A percentile compares a stretch with the other conserved stretches of the same genome.
Evolutionary conservation across 2,113 vertebrate genomes (phyloP).

Genomic region (Xenopus borealis): DNA sequence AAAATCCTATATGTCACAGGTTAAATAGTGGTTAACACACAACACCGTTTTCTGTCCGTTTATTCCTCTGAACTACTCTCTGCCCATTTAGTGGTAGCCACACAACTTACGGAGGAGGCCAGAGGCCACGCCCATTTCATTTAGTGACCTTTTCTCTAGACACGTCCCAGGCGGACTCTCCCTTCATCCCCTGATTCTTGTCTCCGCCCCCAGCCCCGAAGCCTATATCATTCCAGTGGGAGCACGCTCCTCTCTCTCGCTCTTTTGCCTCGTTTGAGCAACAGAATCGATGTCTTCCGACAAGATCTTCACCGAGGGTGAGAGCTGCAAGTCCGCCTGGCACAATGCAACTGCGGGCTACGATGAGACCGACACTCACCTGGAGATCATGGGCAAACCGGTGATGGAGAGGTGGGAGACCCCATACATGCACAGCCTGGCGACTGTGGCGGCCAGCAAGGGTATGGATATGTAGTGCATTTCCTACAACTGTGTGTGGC

Average conservation of each 20-base stretch:
- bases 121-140: background rate
- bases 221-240: conserved; percentile 12
- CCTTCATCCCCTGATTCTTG: too few relatives aligned
- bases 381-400: conserved; percentile 94
- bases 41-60: too few relatives aligned
- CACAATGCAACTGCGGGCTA: conserved; percentile 74
- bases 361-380: conserved; percentile 76
- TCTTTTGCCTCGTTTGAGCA: background rate
- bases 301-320: conserved; percentile 82
- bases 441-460: conserved; percentile 76
- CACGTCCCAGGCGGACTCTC: too few relatives aligned
- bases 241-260: conserved; percentile 2
- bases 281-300: conserved; percentile 56
- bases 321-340: conserved; percentile 81
- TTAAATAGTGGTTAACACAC: too few relatives aligned
- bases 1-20: too few relatives aligned
- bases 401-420: conserved; percentile 99
- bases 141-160: too few relatives aligned
- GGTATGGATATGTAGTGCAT: conserved; percentile 63
- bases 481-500: too few relatives aligned
- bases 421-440: conserved; percentile 92
- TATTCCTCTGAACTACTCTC: too few relatives aligned
- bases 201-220: background rate
- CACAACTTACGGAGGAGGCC: background rate
- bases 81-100: too few relatives aligned